Percentiles rank a stretch among this genome's conserved stretches.
Evolutionary conservation across 30 jellyfish, hydroid and myxozoan genomes (phyloP).

Genomic region (Cassiopea xamachana): DNA sequence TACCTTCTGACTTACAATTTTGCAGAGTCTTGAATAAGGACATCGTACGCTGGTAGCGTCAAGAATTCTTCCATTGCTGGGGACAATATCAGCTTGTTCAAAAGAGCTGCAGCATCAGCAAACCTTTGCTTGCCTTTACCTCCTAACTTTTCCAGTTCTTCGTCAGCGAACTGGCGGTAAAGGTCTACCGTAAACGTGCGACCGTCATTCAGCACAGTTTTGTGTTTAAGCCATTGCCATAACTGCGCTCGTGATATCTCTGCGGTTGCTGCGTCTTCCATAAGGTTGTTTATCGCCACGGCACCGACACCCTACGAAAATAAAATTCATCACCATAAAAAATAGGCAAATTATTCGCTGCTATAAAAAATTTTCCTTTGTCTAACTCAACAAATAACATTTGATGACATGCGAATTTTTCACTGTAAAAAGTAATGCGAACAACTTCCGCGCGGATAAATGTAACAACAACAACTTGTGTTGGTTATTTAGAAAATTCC

Average conservation of each 20-base stretch:
- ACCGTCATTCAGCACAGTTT: constrained; percentile 75
- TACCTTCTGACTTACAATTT: constrained; percentile 84
- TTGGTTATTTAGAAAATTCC: too few species aligned
- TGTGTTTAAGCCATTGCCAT: constrained; percentile 94
- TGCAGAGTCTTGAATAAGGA: constrained; percentile 59
- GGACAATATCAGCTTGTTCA: constrained; percentile 58
- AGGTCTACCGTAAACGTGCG: constrained; percentile 72
- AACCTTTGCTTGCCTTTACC: constrained; percentile 76
- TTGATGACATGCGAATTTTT: too few species aligned
- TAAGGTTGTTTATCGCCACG: constrained; percentile 91
- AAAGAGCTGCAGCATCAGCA: constrained; percentile 65
- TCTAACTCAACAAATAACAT: too few species aligned
- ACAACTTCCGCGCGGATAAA: too few species aligned
- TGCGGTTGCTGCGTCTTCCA: constrained; percentile 99
- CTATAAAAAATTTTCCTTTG: too few species aligned
- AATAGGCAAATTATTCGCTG: too few species aligned
- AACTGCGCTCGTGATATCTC: constrained; percentile 95
- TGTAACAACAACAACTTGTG: too few species aligned
- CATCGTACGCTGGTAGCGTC: constrained; percentile 82
- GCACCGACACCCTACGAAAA: constrained; percentile 94
- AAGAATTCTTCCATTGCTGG: constrained; percentile 84
- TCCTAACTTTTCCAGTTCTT: constrained; percentile 91
- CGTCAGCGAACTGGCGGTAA: constrained; percentile 55
- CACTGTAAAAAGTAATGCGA: too few species aligned
- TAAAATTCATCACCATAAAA: neutral